Evolutionary conservation across 2,113 vertebrate genomes (phyloP).

Genomic region (Bombycilla garrulus): DNA sequence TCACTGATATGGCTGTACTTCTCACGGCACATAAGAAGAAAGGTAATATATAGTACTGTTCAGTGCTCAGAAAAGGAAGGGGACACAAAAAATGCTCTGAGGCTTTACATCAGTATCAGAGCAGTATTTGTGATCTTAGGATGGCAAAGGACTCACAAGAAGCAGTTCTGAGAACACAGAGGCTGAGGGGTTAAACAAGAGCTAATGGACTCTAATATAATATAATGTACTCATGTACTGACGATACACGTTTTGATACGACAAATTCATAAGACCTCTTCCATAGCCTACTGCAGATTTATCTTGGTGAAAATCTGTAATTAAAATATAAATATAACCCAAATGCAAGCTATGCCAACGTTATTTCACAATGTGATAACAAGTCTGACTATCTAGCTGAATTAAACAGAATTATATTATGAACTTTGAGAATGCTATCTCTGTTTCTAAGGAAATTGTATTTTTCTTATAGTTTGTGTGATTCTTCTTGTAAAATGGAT

Average conservation of each 20-base stretch:
- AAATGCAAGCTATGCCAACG: background rate
- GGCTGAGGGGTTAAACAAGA: background rate
- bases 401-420: background rate
- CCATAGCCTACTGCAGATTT: background rate
- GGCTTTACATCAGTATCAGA: background rate
- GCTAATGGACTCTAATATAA: background rate
- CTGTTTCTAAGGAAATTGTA: background rate
- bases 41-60: background rate
- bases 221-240: background rate
- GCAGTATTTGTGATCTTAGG: background rate
- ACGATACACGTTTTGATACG: background rate
- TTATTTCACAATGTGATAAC: background rate
- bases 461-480: background rate
- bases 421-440: background rate
- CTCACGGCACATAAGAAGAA: background rate
- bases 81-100: background rate
- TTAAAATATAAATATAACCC: background rate
- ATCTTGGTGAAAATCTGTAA: background rate
- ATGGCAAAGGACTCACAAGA: background rate
- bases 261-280: background rate
- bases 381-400: background rate
- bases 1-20: background rate
- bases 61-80: background rate
- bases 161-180: background rate
- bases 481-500: background rate